A percentile compares a stretch with the other conserved stretches of the same genome.
Evolutionary conservation across 2,888 invertebrate species (phyloP).

Genomic region (Proisotoma minuta): DNA sequence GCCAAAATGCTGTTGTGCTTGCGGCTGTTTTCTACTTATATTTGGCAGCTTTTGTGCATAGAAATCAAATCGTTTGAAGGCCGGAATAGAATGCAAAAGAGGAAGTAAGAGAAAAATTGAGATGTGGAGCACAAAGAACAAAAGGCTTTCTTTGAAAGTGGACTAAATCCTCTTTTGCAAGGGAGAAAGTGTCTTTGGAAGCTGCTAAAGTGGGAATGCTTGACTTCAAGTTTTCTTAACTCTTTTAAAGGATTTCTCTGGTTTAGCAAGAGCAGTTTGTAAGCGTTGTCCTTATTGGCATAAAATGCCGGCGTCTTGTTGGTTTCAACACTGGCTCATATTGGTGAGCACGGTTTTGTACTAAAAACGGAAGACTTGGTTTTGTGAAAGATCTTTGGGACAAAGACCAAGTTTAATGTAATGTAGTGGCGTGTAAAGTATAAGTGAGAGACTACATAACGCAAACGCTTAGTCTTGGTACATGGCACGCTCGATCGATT

Average conservation of each 20-base stretch:
- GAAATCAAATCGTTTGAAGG: background rate
- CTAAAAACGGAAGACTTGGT: slow-evolving; percentile 8
- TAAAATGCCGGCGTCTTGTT: too few relatives aligned
- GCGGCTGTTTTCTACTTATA: background rate
- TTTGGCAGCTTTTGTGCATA: background rate
- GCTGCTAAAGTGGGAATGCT: too few relatives aligned
- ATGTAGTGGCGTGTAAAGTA: background rate
- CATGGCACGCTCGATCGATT: slow-evolving; percentile 4
- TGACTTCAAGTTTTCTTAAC: too few relatives aligned
- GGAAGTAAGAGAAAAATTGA: slow-evolving; percentile 5
- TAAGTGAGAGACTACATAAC: background rate
- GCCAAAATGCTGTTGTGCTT: background rate
- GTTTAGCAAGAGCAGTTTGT: too few relatives aligned
- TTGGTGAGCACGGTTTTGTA: background rate
- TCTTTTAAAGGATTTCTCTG: too few relatives aligned
- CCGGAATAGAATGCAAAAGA: background rate
- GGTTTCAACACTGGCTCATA: too few relatives aligned
- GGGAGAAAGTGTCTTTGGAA: slow-evolving; percentile 1
- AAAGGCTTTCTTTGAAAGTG: slow-evolving; percentile 10
- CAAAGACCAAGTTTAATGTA: background rate
- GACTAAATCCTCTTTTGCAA: slow-evolving; percentile 12
- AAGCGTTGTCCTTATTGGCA: too few relatives aligned
- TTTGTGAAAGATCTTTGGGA: slow-evolving; percentile 10
- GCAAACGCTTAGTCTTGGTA: slow-evolving; percentile 18
- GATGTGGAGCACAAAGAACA: slow-evolving; percentile 6